A percentile compares a stretch with the other conserved stretches of the same genome.
phyloP scores from a whole-genome alignment of 2,113 vertebrate genomes.

The Trochalopteron elliotii region DNA sequence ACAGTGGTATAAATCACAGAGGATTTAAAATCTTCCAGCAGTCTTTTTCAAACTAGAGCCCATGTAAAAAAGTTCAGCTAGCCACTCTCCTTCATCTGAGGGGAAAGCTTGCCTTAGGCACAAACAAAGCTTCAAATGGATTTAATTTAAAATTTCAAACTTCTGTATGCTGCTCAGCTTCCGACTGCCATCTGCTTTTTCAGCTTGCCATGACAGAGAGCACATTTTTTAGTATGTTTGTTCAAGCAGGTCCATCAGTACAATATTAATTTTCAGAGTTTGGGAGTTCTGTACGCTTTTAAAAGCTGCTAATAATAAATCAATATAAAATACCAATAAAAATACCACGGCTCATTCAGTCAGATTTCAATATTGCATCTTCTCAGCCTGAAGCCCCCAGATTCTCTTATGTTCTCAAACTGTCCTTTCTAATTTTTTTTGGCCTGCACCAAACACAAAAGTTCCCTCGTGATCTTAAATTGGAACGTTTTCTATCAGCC shows the following conservation, averaged over 20 bases:
- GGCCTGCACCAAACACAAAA: background rate
- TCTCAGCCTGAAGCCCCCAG: background rate
- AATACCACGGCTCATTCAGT: background rate
- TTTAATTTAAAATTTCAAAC: slow-evolving; percentile 83
- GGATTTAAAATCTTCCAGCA: background rate
- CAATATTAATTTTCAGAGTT: slow-evolving; percentile 75
- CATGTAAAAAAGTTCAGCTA: slow-evolving; percentile 62
- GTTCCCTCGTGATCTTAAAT: background rate
- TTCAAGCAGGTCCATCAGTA: slow-evolving; percentile 76
- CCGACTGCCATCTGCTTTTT: slow-evolving; percentile 80
- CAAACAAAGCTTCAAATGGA: slow-evolving; percentile 77
- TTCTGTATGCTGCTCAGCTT: slow-evolving; percentile 76
- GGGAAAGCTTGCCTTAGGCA: slow-evolving; percentile 78
- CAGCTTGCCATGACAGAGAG: slow-evolving; percentile 67
- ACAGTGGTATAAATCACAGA: background rate
- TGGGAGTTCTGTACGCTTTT: slow-evolving; percentile 32
- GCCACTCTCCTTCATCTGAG: slow-evolving; percentile 71
- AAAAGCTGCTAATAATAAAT: slow-evolving; percentile 46
- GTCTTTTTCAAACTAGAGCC: slow-evolving; percentile 36
- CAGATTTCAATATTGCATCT: background rate
- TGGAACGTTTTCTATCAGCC: background rate
- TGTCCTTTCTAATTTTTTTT: background rate
- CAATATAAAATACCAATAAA: slow-evolving; percentile 38
- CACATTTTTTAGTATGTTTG: slow-evolving; percentile 76
- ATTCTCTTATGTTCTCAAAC: background rate